These are phyloP conservation scores for Scomber japonicus DNA, from an alignment of 2,113 vertebrate genomes.

Conservation along the genomic window DNA sequence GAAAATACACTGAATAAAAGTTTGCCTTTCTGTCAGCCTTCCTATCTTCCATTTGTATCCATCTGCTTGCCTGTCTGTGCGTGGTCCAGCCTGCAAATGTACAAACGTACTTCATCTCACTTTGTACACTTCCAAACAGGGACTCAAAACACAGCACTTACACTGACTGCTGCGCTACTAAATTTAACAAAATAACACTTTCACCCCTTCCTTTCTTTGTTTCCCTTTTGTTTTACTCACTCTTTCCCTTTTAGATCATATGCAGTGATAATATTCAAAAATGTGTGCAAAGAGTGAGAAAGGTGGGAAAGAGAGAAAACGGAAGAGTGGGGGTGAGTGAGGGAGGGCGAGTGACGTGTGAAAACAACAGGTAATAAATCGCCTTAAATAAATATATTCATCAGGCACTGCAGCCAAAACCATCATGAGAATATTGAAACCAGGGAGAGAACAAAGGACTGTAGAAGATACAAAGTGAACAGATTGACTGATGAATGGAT, in stretches of 20 bases:
- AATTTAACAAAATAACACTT: conserved; percentile 1
- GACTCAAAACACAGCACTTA: neutral
- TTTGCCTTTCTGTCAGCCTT: conserved; percentile 27
- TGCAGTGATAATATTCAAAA: conserved; percentile 9
- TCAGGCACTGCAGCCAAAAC: conserved; percentile 22
- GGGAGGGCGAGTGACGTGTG: conserved; percentile 38
- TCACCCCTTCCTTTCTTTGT: neutral
- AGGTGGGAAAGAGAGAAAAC: conserved; percentile 34
- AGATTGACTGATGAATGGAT: conserved; percentile 15
- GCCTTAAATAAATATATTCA: conserved; percentile 60
- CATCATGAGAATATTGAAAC: conserved; percentile 34
- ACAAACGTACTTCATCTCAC: conserved; percentile 6
- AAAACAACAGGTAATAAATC: conserved; percentile 68
- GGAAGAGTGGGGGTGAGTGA: conserved; percentile 17
- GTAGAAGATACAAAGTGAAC: conserved; percentile 13
- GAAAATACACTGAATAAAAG: conserved; percentile 19
- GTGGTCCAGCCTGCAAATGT: conserved; percentile 25
- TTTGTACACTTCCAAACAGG: conserved; percentile 13
- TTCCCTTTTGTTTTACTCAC: conserved; percentile 3
- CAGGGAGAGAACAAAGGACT: conserved; percentile 52
- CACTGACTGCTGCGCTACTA: neutral
- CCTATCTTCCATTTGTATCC: conserved; percentile 37
- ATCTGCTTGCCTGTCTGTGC: conserved; percentile 48
- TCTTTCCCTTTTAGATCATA: conserved; percentile 5
- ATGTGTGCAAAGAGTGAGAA: conserved; percentile 9